phyloP scores from a whole-genome alignment of 2,113 vertebrate genomes.

The Silurus asotus region DNA sequence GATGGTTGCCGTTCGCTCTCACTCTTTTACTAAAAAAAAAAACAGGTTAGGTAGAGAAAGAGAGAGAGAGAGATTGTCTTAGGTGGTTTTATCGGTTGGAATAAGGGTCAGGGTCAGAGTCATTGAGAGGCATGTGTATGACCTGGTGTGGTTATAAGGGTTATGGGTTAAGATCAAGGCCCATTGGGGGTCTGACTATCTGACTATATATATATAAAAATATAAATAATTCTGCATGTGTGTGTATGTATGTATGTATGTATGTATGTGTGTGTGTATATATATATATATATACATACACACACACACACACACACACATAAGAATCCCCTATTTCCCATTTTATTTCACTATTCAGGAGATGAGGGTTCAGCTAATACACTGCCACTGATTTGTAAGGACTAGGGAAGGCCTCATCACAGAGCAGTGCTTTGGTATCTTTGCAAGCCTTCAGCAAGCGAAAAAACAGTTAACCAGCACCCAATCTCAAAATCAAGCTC shows the following conservation, averaged over 20 bases:
- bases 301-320: not conserved
- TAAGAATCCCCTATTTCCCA: not conserved
- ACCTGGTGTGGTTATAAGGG: constrained; percentile 8
- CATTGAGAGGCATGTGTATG: constrained; percentile 13
- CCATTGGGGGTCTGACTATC: not conserved
- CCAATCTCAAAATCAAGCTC: constrained; percentile 1
- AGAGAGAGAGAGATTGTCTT: constrained; percentile 4
- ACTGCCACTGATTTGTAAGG: not conserved
- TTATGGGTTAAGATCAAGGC: constrained; percentile 27
- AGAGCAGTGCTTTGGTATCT: not conserved
- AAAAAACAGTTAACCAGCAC: constrained; percentile 11
- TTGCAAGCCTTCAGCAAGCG: not conserved
- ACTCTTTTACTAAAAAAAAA: constrained; percentile 67
- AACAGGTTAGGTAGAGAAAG: constrained; percentile 72
- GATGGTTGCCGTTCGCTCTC: constrained; percentile 85
- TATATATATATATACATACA: not conserved
- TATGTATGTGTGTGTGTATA: not conserved
- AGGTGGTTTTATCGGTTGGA: not conserved
- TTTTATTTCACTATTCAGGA: not conserved
- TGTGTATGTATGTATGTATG: too few species aligned
- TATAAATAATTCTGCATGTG: too few species aligned
- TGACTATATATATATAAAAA: too few species aligned
- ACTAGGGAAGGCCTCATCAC: not conserved
- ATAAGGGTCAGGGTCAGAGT: constrained; percentile 36
- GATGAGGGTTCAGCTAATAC: not conserved